Base-by-base conservation (phyloP, 1,140 invertebrate genomes). In the fruit fly (Drosophila melanogaster) region DNA sequence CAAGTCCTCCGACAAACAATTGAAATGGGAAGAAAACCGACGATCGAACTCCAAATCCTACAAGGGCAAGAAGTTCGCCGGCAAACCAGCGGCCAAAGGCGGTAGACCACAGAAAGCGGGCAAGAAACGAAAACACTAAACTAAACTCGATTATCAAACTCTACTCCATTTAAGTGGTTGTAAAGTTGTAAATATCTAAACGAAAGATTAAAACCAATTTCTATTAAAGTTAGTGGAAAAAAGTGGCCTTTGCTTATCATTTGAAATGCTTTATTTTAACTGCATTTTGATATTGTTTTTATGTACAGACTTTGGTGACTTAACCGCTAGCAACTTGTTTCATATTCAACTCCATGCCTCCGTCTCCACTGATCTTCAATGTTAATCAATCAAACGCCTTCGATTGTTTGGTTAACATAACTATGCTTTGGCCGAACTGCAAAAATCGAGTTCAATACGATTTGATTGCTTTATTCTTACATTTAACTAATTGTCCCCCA, bases 1-100 rank as follows among this genome's bases (percentile, higher is more conserved):
- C 73, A 95, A 95, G 69, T 93, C 95, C 3, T 94, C 94, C 70
- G 91, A 83, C 7, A 95, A 95, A 76, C 95, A 96, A 91, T 74
- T 95, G 10, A 94, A 95, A 38, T 96, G 95, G 95, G 95, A 96
- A 86, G 93, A 94, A 24, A 94, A 94, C 14, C 87, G 95, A 5
- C 74, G 83, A 14, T 92, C 90, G 6, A 91, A 92, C 50, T 65
- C 74, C 17, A 91, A 91, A 76, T 79, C 57, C 15, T 90, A 92
- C 33, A 81, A 54, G 10, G 72, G 87, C 43, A 81, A 91, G 56
- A 81, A 73, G 46, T 62, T 73, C 62, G 19, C 26, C 38, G 59
- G 57, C 12, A 79, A 49, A 17, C 12, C 64, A 30, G 7, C 15
- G 12, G 57, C 37, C 3, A 62, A 75, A 54, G 61, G 44, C 4